Evolutionary conservation across 1,140 invertebrate species (phyloP), one percentile per base, ranked within the genome.

Genomic region (Drosophila leontia): DNA sequence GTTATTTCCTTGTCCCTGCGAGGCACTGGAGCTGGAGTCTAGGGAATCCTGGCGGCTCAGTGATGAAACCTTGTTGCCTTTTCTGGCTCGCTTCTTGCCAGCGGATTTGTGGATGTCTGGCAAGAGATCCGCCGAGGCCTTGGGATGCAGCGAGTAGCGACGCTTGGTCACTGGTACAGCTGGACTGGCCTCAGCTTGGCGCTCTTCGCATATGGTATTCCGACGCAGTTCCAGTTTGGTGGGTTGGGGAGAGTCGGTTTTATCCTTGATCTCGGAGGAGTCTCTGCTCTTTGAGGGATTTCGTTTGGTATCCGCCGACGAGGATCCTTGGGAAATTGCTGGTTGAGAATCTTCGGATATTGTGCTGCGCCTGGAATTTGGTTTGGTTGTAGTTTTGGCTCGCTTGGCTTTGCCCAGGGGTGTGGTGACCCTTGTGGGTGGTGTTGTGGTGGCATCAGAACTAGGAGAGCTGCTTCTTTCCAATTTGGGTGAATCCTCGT

Each of bases 1-100:
- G 29, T 17, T 13, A 17, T 11, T 17, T 0, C 6, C 35, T 3
- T 7, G 51, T 0, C 57, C 42, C 23, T 60, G 53, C 0, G 76
- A 68, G 0, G 41, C 50, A 45, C 61, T 80, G 1, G 62, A 77
- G 37, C 45, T 84, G 35, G 82, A 84, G 12, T 84, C 82, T 3
- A 78, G 0, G 0, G 82, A 84, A 7, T 55, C 48, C 12, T 65
- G 62, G 11, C 71, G 76, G 1, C 41, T 62, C 1, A 29, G 55
- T 3, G 26, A 1, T 1, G 17, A 1, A 13, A 8, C 42, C 29
- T 39, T 56, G 2, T 13, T 9, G 1, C 7, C 1, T 26, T 87
- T 87, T 17, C 68, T 68, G 7, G 26, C 7, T 1, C 41, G 23
- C 45, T 75, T 78, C 5, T 68, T 62, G 26, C 12, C 48, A 0